Percentiles rank a stretch among this genome's conserved stretches.
These are phyloP conservation scores for Eupeodes corollae DNA, from an alignment of 1,140 invertebrate genomes.

Conservation along the genomic window DNA sequence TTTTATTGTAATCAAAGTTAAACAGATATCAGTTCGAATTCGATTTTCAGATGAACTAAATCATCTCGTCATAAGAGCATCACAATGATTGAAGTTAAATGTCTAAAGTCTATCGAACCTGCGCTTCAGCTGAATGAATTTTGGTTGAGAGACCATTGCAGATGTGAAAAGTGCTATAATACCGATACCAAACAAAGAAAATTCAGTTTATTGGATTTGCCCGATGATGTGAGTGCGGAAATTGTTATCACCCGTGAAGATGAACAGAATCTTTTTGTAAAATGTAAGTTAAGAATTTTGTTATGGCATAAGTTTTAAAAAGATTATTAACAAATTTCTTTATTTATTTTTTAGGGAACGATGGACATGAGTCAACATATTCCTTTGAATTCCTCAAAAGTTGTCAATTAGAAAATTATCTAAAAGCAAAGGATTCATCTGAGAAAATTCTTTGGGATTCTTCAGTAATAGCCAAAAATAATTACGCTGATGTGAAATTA, in stretches of 20 bases:
- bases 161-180: slow-evolving; percentile 24
- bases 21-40: too few relatives aligned
- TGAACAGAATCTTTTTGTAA: slow-evolving; percentile 4
- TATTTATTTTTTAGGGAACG: slow-evolving; percentile 24
- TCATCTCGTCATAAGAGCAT: too few relatives aligned
- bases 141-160: slow-evolving; percentile 22
- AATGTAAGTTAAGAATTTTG: slow-evolving; percentile 12
- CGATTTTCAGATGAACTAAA: too few relatives aligned
- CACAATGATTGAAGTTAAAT: too few relatives aligned
- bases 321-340: neutral
- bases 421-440: neutral
- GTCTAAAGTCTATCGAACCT: too few relatives aligned
- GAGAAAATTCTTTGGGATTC: neutral
- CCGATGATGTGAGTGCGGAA: slow-evolving; percentile 12
- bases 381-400: slow-evolving; percentile 18
- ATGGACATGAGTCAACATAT: slow-evolving; percentile 25
- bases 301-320: neutral
- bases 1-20: too few relatives aligned
- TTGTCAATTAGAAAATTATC: neutral
- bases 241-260: slow-evolving; percentile 1
- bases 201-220: slow-evolving; percentile 26
- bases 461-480: neutral
- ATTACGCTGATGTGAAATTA: slow-evolving; percentile 1
- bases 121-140: too few relatives aligned
- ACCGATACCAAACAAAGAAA: slow-evolving; percentile 25